Evolutionary conservation across 2,888 invertebrate species (phyloP).

Genomic region (Chydorus sphaericus): DNA sequence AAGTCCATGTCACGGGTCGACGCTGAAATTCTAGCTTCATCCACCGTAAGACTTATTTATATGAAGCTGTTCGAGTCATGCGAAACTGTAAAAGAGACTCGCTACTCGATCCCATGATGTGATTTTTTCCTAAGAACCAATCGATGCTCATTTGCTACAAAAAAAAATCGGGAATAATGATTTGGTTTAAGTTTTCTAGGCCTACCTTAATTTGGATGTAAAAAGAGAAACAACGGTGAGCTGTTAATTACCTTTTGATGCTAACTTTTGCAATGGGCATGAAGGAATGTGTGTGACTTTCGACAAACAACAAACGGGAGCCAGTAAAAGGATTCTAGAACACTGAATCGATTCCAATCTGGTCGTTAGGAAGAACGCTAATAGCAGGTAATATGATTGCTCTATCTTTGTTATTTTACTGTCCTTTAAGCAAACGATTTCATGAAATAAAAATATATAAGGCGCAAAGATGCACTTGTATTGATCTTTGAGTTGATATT

Average conservation of each 20-base stretch:
- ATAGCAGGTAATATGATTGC: neutral
- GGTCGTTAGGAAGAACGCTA: neutral
- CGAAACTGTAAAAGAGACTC: too few species aligned
- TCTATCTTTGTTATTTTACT: constrained; percentile 39
- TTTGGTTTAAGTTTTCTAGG: neutral
- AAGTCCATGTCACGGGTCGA: too few species aligned
- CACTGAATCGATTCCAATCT: too few species aligned
- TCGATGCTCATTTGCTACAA: neutral
- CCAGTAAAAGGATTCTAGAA: too few species aligned
- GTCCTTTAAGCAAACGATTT: constrained; percentile 53
- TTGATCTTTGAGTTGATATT: too few species aligned
- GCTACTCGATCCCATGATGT: neutral
- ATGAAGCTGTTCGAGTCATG: too few species aligned
- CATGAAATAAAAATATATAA: constrained; percentile 40
- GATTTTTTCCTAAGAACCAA: neutral
- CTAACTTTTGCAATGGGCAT: too few species aligned
- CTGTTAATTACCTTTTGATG: neutral
- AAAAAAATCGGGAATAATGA: neutral
- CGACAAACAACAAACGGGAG: too few species aligned
- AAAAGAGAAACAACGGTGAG: neutral
- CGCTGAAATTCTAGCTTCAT: neutral
- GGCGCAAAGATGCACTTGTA: too few species aligned
- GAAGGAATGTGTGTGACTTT: too few species aligned
- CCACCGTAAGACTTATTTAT: neutral
- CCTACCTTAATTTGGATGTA: neutral